These are phyloP conservation scores for Hepsetus odoe DNA, from an alignment of 2,113 vertebrate genomes.

Conservation along the genomic window DNA sequence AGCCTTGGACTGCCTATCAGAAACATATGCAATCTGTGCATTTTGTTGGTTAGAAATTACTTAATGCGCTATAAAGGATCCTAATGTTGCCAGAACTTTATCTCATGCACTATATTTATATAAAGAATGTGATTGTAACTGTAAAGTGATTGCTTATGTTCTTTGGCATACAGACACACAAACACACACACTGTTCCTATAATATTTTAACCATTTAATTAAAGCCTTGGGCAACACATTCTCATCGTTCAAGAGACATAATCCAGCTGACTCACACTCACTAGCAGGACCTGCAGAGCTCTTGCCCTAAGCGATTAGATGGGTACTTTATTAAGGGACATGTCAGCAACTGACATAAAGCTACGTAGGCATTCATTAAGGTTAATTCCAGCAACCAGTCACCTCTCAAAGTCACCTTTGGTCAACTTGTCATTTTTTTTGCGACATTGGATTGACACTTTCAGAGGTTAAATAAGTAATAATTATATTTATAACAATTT, in stretches of 20 bases:
- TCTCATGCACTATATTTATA: neutral
- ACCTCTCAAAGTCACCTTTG: too few relatives aligned
- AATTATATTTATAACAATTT: too few relatives aligned
- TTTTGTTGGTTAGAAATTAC: conserved; percentile 36
- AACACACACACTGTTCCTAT: neutral
- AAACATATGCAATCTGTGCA: conserved; percentile 56
- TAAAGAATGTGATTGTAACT: conserved; percentile 21
- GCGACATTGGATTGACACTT: too few relatives aligned
- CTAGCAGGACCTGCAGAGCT: too few relatives aligned
- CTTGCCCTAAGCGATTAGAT: too few relatives aligned
- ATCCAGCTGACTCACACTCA: conserved; percentile 5
- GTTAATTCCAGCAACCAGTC: too few relatives aligned
- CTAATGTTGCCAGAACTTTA: conserved; percentile 42
- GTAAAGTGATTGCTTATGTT: conserved; percentile 18
- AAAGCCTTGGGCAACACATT: conserved; percentile 1
- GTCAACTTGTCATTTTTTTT: too few relatives aligned
- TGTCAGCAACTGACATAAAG: too few relatives aligned
- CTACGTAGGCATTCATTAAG: too few relatives aligned
- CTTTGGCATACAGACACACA: neutral
- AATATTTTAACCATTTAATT: conserved; percentile 8
- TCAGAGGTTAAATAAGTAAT: too few relatives aligned
- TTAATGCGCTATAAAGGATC: conserved; percentile 25
- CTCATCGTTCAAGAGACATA: conserved; percentile 3
- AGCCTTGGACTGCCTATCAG: conserved; percentile 41
- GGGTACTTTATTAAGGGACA: too few relatives aligned